Base-by-base conservation (phyloP, 2,797 vertebrate genomes). In the Somateria mollissima region DNA sequence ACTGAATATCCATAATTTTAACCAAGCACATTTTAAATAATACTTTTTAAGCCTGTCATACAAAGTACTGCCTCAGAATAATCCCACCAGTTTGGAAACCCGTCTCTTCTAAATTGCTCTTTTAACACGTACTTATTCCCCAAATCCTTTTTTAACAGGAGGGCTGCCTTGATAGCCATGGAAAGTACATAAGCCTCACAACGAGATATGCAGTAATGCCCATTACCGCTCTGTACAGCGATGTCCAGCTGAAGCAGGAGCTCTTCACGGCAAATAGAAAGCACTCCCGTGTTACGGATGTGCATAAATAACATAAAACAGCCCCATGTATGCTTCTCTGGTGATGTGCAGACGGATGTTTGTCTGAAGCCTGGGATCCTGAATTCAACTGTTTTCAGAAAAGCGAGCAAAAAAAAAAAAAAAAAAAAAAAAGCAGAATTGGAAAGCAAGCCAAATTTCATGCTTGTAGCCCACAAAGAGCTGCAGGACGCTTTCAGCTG, bases 1-100 rank as follows among this genome's bases (percentile, higher is more conserved):
- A 69, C 66, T 72, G 56, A 90, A 66, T 51, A 89, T 64, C 82
- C 71, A 51, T 84, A 60, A 87, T 87, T 93, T 96, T 84, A 92
- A 79, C 18, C 22, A 61, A 62, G 45, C 56, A n/a, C 27, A 47
- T 54, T 84, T 87, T 75, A 87, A 94, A 86, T 66, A 71, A 39
- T 43, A 56, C 28, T 67, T 84, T 71, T 71, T 65, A 65, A 87
- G 54, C 16, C 47, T 80, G 19, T 65, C 51, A n/a, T 62, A 60
- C 16, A 15, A 91, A 88, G 54, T 45, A 67, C 13, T 66, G 87
- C 70, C 62, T 89, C 41, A 47, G 62, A 94, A 86, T 56, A 91
- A 74, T 78, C 78, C 79, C 0, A 0, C 34, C 43, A 36, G 41
- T 69, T 53, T 58, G 77, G 66, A 92, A 92, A 81, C 32, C 92